Evolutionary conservation across 2,113 vertebrate species (phyloP).

Genomic region (Clarias magur): DNA sequence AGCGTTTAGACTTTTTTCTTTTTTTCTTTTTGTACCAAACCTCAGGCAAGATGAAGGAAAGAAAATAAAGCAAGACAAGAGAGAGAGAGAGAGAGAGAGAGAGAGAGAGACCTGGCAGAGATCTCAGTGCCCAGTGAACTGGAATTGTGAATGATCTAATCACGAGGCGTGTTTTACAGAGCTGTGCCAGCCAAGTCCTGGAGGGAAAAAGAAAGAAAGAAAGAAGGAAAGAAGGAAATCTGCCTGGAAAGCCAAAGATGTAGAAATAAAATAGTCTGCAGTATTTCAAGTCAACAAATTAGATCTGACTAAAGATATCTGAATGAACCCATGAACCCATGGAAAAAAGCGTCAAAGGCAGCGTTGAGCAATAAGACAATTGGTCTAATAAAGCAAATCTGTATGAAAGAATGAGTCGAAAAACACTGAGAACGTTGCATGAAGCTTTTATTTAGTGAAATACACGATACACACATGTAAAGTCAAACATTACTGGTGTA

Average conservation of each 20-base stretch:
- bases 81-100: background rate
- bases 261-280: background rate
- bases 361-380: too few species aligned
- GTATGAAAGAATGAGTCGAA: background rate
- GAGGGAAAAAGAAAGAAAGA: background rate
- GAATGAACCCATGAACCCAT: background rate
- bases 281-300: background rate
- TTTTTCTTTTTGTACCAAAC: background rate
- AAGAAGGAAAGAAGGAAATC: background rate
- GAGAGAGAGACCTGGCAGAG: background rate
- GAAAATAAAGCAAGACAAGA: background rate
- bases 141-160: background rate
- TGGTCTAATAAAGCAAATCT: background rate
- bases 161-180: background rate
- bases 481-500: background rate
- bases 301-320: background rate
- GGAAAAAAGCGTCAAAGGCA: background rate
- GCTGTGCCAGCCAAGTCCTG: conserved; percentile 24
- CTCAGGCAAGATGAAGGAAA: background rate
- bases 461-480: conserved; percentile 24
- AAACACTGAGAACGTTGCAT: background rate
- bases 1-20: background rate
- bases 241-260: background rate
- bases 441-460: conserved; percentile 42
- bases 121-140: background rate